Base-by-base conservation (phyloP, 1,140 invertebrate species). In the Neodiprion pinetum region DNA sequence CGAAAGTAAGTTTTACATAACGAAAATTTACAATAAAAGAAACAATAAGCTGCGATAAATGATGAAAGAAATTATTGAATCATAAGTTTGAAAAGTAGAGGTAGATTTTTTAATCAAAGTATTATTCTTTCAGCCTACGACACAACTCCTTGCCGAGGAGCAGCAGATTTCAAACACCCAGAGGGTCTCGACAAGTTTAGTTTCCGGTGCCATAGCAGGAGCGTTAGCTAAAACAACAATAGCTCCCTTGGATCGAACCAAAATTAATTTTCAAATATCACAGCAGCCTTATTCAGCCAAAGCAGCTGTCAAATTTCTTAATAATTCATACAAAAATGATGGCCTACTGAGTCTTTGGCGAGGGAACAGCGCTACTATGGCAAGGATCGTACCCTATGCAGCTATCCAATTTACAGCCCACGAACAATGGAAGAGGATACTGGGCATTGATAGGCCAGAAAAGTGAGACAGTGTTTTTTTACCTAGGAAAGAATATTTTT, bases 331-430 rank as follows among this genome's bases (percentile, higher is more conserved):
- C 74, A 88, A 88, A 78, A 91, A 90, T 21, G 95, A 97, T 82
- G 96, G 98, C 4, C 85, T 97, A 23, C 77, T 93, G 9, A 94
- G 94, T 74, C 88, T 99, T 75, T 99, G 97, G 97, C 90, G 98
- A 66, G 98, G 98, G 11, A 99, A 99, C 90, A 97, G 96, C 76
- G 98, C 98, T 1, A 99, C 98, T 0, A 97, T 99, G 96, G 96
- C 95, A 0, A 90, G 98, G 68, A 98, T 99, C 77, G 90, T 99
- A 61, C 98, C 98, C 1, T 99, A 99, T 88, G 97, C 98, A 69
- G 96, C 98, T 12, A 96, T 99, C 74, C 98, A 99, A 88, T 99
- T 99, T 86, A 94, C 96, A 0, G 93, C 97, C 28, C 97, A 99
- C 88, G 98, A 99, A 90, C 97, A 99, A 84, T 99, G 95, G 92